Evolutionary conservation across 1,140 invertebrate species (phyloP), one percentile per base, ranked within the genome.

Genomic region (Gryllus bimaculatus): DNA sequence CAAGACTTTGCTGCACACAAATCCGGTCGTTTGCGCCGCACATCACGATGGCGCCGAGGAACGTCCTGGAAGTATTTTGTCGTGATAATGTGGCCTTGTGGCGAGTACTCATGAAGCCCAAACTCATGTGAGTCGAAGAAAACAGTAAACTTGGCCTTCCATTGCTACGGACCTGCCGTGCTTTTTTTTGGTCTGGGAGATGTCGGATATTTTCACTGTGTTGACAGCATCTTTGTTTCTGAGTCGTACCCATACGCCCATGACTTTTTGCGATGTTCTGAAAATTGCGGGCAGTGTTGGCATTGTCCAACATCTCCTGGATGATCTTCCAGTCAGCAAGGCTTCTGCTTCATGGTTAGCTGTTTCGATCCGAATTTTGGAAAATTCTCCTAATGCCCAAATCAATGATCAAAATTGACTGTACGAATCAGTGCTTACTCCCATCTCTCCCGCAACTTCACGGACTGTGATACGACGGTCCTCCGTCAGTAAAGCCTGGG

Each of bases 111-210:
- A 47, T 80, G 76, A 78, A 84, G 82, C n/a, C 83, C 81, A 13
- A 84, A 78, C 8, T 81, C 82, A 49, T 78, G 78, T 18, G 18
- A 73, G 77, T 83, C 81, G 79, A 85, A 85, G 80, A 83, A 84
- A 80, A 76, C 73, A 81, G 83, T 83, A 73, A 83, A 78, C 82
- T 84, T 84, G 13, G 81, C 82, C 79, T 85, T 85, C 49, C 79
- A 47, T 83, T 83, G 54, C 81, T 84, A 20, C 80, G 80, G 79
- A 78, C 80, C 78, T 79, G 81, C 26, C 79, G 77, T 73, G 80
- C 79, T 80, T 84, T 83, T 80, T 84, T 84, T 6, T 82, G 80
- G 54, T 77, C 77, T 8, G 80, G 81, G 1, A 13, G 79, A 81
- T 15, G 3, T 48, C n/a, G 18, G 26, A 10, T 66, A 73, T 73